phyloP scores from a whole-genome alignment of 2,797 vertebrate species.

The Gymnopithys bicolor region DNA sequence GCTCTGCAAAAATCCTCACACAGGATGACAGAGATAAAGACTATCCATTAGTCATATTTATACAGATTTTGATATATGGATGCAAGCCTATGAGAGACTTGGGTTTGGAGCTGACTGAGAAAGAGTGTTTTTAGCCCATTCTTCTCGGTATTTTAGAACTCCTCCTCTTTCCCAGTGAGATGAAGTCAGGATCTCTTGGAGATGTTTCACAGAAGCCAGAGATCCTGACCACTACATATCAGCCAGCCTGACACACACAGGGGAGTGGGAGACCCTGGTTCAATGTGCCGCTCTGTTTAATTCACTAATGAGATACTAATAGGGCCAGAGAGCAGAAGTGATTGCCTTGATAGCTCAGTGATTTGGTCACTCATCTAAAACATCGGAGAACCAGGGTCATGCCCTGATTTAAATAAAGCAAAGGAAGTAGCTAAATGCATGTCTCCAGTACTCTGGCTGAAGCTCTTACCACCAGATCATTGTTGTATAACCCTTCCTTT shows the following conservation, averaged over 20 bases:
- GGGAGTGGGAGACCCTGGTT: neutral
- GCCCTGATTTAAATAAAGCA: slow-evolving; percentile 24
- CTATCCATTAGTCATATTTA: neutral
- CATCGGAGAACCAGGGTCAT: neutral
- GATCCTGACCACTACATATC: neutral
- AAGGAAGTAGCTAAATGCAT: neutral
- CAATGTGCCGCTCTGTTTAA: neutral
- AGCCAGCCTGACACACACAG: neutral
- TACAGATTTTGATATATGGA: neutral
- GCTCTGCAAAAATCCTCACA: neutral
- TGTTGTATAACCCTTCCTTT: neutral
- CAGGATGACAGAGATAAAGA: neutral
- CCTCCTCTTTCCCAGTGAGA: neutral
- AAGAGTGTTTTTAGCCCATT: neutral
- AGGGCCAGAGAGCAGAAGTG: slow-evolving; percentile 21
- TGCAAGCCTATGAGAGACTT: neutral
- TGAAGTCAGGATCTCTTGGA: neutral
- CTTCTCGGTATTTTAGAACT: neutral
- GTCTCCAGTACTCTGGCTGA: neutral
- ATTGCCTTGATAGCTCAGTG: slow-evolving; percentile 48
- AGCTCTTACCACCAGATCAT: neutral
- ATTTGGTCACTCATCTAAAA: slow-evolving; percentile 44
- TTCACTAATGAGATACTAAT: slow-evolving; percentile 50
- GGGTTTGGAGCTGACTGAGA: neutral
- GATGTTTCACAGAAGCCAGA: neutral